phyloP scores from a whole-genome alignment of 2,113 vertebrate species.

The Larimichthys crocea region DNA sequence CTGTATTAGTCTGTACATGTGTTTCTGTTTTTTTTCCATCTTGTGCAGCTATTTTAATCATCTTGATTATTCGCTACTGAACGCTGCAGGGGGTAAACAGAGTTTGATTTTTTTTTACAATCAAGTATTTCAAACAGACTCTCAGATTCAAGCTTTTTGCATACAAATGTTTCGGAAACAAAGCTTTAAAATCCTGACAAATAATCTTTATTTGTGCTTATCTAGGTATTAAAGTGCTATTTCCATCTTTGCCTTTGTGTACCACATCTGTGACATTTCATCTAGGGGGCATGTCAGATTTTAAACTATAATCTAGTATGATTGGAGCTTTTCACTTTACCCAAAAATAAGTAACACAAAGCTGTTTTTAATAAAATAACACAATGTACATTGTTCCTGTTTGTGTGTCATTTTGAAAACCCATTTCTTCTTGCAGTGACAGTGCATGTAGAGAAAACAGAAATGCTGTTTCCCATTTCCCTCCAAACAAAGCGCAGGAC shows the following conservation, averaged over 20 bases:
- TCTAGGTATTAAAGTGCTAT: neutral
- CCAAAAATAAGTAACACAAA: neutral
- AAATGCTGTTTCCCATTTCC: neutral
- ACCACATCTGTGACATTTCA: conserved; percentile 1
- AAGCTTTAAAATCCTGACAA: conserved; percentile 20
- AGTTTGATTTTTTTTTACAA: neutral
- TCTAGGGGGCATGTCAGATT: conserved; percentile 5
- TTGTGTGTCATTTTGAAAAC: conserved; percentile 34
- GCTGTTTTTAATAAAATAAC: neutral
- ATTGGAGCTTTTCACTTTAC: conserved; percentile 9
- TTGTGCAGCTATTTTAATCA: neutral
- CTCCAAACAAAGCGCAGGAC: neutral
- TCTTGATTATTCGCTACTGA: conserved; percentile 1
- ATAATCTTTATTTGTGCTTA: conserved; percentile 4
- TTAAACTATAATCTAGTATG: conserved; percentile 8
- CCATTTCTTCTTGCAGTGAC: conserved; percentile 10
- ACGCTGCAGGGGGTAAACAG: neutral
- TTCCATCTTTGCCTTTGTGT: conserved; percentile 8
- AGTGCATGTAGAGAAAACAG: neutral
- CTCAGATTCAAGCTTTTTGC: neutral
- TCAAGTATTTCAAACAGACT: conserved; percentile 10
- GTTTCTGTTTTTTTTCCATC: conserved; percentile 7
- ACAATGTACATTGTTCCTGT: neutral
- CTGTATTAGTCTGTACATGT: neutral
- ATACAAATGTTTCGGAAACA: conserved; percentile 5